phyloP scores from a whole-genome alignment of 2,888 invertebrate species.

The Anorthoa munda region DNA sequence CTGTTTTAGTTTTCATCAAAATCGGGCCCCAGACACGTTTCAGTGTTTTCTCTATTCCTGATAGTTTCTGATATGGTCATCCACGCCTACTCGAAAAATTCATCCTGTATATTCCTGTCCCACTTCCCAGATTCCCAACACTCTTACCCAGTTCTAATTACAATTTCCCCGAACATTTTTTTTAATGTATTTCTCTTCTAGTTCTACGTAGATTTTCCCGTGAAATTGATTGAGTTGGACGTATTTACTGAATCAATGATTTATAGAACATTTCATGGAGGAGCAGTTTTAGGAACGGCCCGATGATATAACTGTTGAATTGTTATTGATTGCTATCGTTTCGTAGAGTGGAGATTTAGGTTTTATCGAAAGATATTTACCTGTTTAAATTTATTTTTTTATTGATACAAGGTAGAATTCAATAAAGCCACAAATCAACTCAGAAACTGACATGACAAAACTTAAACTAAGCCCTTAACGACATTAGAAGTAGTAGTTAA shows the following conservation, averaged over 20 bases:
- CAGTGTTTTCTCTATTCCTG: no score
- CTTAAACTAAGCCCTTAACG: no score
- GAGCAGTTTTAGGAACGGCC: constrained; percentile 26
- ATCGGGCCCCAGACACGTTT: no score
- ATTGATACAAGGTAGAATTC: background rate
- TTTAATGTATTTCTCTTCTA: constrained; percentile 19
- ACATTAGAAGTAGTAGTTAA: no score
- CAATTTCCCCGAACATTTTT: constrained; percentile 31
- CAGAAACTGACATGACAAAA: no score
- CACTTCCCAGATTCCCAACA: constrained; percentile 5
- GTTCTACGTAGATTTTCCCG: constrained; percentile 16
- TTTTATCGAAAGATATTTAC: constrained; percentile 12
- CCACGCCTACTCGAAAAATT: no score
- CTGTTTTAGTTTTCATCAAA: no score
- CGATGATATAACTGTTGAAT: constrained; percentile 32
- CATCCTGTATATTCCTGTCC: background rate
- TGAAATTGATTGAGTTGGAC: constrained; percentile 35
- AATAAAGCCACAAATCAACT: background rate
- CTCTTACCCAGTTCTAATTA: constrained; percentile 15
- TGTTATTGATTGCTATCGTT: constrained; percentile 32
- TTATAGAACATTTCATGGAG: constrained; percentile 40
- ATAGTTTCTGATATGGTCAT: no score
- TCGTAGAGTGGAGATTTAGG: constrained; percentile 12
- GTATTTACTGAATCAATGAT: constrained; percentile 51
- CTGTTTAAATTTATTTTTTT: constrained; percentile 1